A percentile compares a stretch with the other conserved stretches of the same genome.
These are phyloP conservation scores for Imbricaverruca yamaguchii DNA, from an alignment of 2,888 invertebrate species.

Conservation along the genomic window DNA sequence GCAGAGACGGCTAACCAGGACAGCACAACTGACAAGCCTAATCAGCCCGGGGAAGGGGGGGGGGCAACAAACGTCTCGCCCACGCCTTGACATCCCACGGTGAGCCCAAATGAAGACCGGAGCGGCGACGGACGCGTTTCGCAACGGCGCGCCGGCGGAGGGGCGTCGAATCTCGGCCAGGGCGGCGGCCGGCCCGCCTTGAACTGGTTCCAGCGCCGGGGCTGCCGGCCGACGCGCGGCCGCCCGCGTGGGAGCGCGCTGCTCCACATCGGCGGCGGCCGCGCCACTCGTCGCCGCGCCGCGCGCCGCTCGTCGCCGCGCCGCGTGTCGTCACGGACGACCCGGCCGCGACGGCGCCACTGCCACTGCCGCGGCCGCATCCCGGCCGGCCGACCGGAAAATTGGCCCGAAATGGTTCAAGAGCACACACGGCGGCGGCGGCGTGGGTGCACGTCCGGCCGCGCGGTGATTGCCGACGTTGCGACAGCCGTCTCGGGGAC, in stretches of 20 bases:
- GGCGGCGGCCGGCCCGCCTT: not conserved
- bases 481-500: not conserved
- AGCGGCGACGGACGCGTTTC: too few relatives aligned
- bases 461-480: too few relatives aligned
- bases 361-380: not conserved
- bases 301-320: not conserved
- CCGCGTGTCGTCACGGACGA: not conserved
- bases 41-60: too few relatives aligned
- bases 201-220: not conserved
- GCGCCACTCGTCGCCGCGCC: not conserved
- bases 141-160: too few relatives aligned
- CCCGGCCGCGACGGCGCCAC: not conserved
- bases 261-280: not conserved
- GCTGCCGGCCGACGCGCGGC: not conserved
- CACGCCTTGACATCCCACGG: too few relatives aligned
- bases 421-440: not conserved
- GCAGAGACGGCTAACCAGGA: too few relatives aligned
- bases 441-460: not conserved
- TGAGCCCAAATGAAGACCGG: too few relatives aligned
- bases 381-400: not conserved
- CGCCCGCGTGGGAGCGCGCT: not conserved
- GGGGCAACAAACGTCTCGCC: too few relatives aligned
- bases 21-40: too few relatives aligned
- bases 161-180: too few relatives aligned
- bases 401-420: not conserved